phyloP scores from a whole-genome alignment of 92 coral and sea anemone genomes.

The Montipora capitata region DNA sequence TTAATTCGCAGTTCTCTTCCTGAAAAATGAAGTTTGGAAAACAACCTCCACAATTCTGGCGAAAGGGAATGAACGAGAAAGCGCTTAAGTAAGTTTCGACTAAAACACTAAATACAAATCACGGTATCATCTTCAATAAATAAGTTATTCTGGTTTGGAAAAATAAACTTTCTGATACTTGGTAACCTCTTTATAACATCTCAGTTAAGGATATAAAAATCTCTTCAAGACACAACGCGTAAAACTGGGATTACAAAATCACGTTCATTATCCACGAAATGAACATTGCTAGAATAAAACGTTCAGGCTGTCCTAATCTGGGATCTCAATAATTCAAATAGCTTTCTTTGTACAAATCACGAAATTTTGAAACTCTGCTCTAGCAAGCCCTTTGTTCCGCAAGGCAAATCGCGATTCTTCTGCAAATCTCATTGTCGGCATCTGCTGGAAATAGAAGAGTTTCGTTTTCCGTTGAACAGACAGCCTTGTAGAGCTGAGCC shows the following conservation, averaged over 20 bases:
- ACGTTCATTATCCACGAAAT: not conserved
- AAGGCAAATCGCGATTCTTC: constrained; percentile 79
- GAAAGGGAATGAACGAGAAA: not conserved
- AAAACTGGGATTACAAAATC: not conserved
- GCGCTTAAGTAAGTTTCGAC: not conserved
- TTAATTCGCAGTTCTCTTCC: too few relatives aligned
- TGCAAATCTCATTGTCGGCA: constrained; percentile 85
- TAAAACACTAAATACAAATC: not conserved
- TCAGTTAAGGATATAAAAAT: not conserved
- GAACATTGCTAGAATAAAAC: not conserved
- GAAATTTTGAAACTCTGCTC: not conserved
- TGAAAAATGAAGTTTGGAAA: too few relatives aligned
- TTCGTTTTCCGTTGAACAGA: constrained; percentile 88
- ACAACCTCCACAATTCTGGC: not conserved
- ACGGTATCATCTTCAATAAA: constrained; percentile 31
- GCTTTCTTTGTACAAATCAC: not conserved
- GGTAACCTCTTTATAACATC: not conserved
- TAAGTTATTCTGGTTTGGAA: constrained; percentile 17
- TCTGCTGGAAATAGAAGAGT: constrained; percentile 86
- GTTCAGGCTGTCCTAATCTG: not conserved
- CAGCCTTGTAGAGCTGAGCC: constrained; percentile 88
- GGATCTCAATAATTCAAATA: not conserved
- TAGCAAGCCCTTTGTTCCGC: constrained; percentile 24
- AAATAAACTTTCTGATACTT: constrained; percentile 19
- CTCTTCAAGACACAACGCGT: not conserved